Evolutionary conservation across 2,797 vertebrate genomes (phyloP).

Genomic region (Sandelia bainsii): DNA sequence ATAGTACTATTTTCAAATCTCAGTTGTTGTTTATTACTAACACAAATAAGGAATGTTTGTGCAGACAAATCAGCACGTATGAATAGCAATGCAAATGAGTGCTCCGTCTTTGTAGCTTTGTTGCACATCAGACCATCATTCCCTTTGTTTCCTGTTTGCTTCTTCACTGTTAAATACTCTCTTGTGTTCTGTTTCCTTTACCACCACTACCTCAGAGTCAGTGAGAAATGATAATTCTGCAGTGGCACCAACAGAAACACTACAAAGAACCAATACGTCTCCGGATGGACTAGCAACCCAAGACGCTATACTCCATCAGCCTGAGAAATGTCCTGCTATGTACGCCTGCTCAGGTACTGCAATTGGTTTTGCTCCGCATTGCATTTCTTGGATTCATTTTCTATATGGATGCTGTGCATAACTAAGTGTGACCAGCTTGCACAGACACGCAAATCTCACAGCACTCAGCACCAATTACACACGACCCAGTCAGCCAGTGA

Average conservation of each 20-base stretch:
- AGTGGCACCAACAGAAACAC: conserved; percentile 39
- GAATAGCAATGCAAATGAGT: conserved; percentile 23
- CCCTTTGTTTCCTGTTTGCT: no score
- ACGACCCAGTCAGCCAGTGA: conserved; percentile 50
- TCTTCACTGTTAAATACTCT: not conserved
- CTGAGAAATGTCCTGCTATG: conserved; percentile 58
- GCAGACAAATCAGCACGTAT: conserved; percentile 4
- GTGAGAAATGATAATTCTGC: conserved; percentile 41
- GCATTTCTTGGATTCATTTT: conserved; percentile 43
- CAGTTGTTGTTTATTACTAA: no score
- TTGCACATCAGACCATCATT: no score
- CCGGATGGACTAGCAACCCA: conserved; percentile 38
- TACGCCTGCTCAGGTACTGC: conserved; percentile 37
- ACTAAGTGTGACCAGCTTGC: conserved; percentile 29
- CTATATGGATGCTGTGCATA: conserved; percentile 47
- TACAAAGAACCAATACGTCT: conserved; percentile 17
- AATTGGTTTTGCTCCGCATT: conserved; percentile 29
- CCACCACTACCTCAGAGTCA: conserved; percentile 17
- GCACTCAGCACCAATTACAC: conserved; percentile 67
- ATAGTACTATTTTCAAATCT: no score
- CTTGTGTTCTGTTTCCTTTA: not conserved
- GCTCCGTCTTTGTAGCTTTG: no score
- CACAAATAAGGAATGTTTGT: not conserved
- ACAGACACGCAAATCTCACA: conserved; percentile 43
- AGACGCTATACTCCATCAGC: conserved; percentile 49